phyloP scores from a whole-genome alignment of 2,113 vertebrate species.

The Centrocercus urophasianus region DNA sequence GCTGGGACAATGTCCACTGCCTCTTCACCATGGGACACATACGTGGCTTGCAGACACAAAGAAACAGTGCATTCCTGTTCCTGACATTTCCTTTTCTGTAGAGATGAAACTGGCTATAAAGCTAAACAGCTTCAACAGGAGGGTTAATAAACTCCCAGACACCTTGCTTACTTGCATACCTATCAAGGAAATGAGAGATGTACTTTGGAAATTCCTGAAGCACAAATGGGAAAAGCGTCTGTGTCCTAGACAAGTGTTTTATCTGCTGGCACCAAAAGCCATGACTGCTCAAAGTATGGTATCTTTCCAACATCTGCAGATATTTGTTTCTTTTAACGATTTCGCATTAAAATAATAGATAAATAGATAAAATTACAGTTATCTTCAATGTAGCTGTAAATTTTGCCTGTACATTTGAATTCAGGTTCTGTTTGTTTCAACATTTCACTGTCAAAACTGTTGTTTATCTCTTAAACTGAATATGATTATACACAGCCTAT shows the following conservation, averaged over 20 bases:
- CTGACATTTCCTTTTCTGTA: not conserved
- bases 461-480: not conserved
- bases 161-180: not conserved
- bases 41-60: rapidly evolving
- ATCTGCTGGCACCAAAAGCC: not conserved
- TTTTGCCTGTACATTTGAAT: not conserved
- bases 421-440: not conserved
- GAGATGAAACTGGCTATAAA: not conserved
- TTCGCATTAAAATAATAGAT: not conserved
- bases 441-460: not conserved
- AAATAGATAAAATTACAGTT: not conserved
- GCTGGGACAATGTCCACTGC: not conserved
- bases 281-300: not conserved
- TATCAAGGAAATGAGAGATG: not conserved
- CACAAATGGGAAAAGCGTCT: not conserved
- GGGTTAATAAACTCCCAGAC: not conserved
- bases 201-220: not conserved
- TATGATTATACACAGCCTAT: not conserved
- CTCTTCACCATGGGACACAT: not conserved
- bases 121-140: not conserved
- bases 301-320: not conserved
- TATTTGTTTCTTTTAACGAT: not conserved
- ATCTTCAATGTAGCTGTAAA: not conserved
- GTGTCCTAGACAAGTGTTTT: not conserved
- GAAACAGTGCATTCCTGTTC: not conserved